A percentile compares a stretch with the other conserved stretches of the same genome.
Conservation (phyloP, 2,888 invertebrate species). For the Ophioninae sp. region DNA sequence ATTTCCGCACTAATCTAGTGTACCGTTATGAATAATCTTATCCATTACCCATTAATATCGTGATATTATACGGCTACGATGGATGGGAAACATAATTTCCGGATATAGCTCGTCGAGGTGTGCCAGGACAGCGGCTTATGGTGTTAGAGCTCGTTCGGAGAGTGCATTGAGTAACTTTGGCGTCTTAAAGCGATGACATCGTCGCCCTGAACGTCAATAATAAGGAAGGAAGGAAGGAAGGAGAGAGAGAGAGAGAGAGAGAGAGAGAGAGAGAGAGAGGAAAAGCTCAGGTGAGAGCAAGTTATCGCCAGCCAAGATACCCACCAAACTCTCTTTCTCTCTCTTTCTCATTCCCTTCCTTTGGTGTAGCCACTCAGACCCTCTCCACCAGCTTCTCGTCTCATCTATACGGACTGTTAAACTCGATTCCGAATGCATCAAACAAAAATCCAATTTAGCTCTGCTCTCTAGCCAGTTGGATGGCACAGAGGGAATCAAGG, state of each 20-base stretch:
- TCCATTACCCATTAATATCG: slow-evolving; percentile 16
- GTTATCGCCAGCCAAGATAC: slow-evolving; percentile 49
- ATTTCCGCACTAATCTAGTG: not conserved
- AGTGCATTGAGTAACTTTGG: slow-evolving; percentile 58
- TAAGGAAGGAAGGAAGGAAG: not conserved
- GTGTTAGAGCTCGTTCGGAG: slow-evolving; percentile 42
- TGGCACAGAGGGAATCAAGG: slow-evolving; percentile 63
- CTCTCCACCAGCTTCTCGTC: slow-evolving; percentile 34
- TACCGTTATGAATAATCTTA: slow-evolving; percentile 9
- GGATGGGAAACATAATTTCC: slow-evolving; percentile 42
- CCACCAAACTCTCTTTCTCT: slow-evolving; percentile 6
- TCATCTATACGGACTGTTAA: slow-evolving; percentile 63
- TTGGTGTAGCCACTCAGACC: slow-evolving; percentile 47
- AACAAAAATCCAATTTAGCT: slow-evolving; percentile 73
- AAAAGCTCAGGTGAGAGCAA: slow-evolving; percentile 40
- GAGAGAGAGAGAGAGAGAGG: slow-evolving; percentile 11
- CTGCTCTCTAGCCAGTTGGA: slow-evolving; percentile 60
- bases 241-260: not conserved
- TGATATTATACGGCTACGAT: slow-evolving; percentile 17
- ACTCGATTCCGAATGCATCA: slow-evolving; percentile 69
- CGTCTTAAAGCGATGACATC: slow-evolving; percentile 50
- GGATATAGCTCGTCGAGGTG: slow-evolving; percentile 25
- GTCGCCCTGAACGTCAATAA: slow-evolving; percentile 45
- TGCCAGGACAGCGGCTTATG: slow-evolving; percentile 37
- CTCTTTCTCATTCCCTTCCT: slow-evolving; percentile 12